phyloP scores from a whole-genome alignment of 1,140 invertebrate genomes.

The Charaxes varanes region DNA sequence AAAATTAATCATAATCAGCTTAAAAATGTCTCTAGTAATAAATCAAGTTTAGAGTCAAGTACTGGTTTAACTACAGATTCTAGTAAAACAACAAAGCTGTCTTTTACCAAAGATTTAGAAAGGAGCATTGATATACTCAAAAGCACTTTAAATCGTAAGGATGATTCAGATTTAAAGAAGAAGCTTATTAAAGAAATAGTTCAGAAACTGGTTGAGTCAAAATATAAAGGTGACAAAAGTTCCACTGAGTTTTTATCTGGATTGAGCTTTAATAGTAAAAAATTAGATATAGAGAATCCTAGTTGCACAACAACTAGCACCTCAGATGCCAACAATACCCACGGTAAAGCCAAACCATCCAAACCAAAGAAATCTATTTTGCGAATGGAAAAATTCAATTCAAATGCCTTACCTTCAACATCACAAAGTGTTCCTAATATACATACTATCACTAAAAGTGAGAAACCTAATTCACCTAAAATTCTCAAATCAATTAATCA shows the following conservation, averaged over 20 bases:
- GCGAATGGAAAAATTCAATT: conserved; percentile 46
- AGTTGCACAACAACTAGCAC: conserved; percentile 49
- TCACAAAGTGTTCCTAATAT: conserved; percentile 63
- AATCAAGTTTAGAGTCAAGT: conserved; percentile 64
- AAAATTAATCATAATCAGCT: conserved; percentile 31
- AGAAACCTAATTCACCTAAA: conserved; percentile 27
- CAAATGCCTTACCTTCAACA: conserved; percentile 47
- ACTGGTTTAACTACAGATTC: conserved; percentile 50
- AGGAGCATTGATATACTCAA: conserved; percentile 54
- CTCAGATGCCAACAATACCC: conserved; percentile 46
- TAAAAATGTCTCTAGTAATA: conserved; percentile 41
- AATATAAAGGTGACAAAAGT: conserved; percentile 57
- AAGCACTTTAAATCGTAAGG: conserved; percentile 36
- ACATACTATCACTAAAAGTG: conserved; percentile 31
- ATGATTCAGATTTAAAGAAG: conserved; percentile 53
- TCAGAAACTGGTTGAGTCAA: conserved; percentile 49
- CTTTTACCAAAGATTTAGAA: conserved; percentile 61
- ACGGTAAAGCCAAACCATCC: conserved; percentile 21
- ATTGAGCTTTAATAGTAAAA: conserved; percentile 50
- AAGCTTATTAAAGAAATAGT: conserved; percentile 61
- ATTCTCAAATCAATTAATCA: conserved; percentile 22
- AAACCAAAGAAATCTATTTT: conserved; percentile 60
- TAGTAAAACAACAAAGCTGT: conserved; percentile 51
- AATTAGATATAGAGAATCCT: conserved; percentile 24
- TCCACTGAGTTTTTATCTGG: conserved; percentile 54